Conservation (phyloP, 2,113 vertebrate species). For the Hippocampus guttulatus region DNA sequence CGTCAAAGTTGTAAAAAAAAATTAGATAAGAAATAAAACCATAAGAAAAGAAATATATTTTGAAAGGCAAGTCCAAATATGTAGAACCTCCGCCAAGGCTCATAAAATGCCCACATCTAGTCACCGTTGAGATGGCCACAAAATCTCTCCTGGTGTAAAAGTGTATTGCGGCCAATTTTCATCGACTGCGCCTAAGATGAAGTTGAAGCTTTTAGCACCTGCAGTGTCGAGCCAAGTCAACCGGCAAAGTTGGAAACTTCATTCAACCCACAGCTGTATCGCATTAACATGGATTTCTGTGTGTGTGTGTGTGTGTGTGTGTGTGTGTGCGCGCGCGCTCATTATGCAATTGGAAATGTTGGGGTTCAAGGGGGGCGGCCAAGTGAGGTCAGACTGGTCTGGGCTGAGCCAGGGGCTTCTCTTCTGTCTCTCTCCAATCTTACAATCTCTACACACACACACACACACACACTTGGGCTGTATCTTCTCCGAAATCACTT, state of each 20-base stretch:
- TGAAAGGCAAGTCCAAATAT: neutral
- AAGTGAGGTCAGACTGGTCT: constrained; percentile 45
- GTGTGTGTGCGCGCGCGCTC: neutral
- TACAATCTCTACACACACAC: neutral
- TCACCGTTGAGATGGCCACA: neutral
- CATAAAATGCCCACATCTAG: neutral
- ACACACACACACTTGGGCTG: constrained; percentile 7
- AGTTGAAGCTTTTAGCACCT: constrained; percentile 3
- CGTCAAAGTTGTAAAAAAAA: too few relatives aligned
- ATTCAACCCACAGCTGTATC: constrained; percentile 5
- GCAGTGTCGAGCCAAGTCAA: neutral
- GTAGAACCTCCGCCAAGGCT: neutral
- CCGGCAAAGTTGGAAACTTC: neutral
- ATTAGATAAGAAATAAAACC: too few relatives aligned
- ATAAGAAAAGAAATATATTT: neutral
- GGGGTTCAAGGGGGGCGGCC: constrained; percentile 20
- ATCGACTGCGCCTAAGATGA: neutral
- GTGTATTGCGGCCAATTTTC: neutral
- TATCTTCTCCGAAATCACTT: constrained; percentile 34
- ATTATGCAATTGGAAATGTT: constrained; percentile 12
- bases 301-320: constrained; percentile 1
- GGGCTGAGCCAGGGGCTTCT: constrained; percentile 26
- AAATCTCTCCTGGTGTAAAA: neutral
- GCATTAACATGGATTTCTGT: constrained; percentile 3
- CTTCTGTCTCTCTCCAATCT: constrained; percentile 15